These are phyloP conservation scores for Istiophorus platypterus DNA, from an alignment of 2,113 vertebrate genomes.

Conservation along the genomic window DNA sequence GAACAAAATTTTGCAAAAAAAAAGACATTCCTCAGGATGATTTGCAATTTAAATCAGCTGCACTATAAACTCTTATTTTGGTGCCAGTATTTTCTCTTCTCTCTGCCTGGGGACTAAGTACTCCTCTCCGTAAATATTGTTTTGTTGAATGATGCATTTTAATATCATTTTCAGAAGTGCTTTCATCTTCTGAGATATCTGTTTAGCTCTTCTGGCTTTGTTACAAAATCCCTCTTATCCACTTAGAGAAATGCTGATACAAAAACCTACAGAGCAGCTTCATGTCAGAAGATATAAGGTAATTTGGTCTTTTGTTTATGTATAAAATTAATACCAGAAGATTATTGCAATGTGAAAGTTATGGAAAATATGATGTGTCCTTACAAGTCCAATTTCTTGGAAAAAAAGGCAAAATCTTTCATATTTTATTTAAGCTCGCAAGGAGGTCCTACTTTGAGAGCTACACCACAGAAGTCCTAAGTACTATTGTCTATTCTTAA, in stretches of 20 bases:
- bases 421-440: constrained; percentile 1
- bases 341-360: neutral
- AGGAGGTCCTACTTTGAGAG: neutral
- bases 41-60: constrained; percentile 43
- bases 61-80: constrained; percentile 13
- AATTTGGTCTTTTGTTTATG: constrained; percentile 28
- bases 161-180: constrained; percentile 38
- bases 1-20: constrained; percentile 29
- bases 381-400: neutral
- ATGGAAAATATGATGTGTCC: neutral
- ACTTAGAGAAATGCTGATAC: constrained; percentile 34
- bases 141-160: constrained; percentile 34
- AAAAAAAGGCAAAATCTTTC: neutral
- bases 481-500: neutral
- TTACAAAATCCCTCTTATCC: constrained; percentile 43
- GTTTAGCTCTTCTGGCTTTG: constrained; percentile 30
- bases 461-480: neutral
- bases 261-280: constrained; percentile 19
- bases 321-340: constrained; percentile 27
- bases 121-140: constrained; percentile 29
- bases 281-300: constrained; percentile 18
- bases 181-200: constrained; percentile 52
- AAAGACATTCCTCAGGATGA: constrained; percentile 14
- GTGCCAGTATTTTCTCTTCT: constrained; percentile 24
- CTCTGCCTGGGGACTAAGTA: neutral